Evolutionary conservation across 2,113 vertebrate species (phyloP).

Genomic region (Donacobius atricapilla): DNA sequence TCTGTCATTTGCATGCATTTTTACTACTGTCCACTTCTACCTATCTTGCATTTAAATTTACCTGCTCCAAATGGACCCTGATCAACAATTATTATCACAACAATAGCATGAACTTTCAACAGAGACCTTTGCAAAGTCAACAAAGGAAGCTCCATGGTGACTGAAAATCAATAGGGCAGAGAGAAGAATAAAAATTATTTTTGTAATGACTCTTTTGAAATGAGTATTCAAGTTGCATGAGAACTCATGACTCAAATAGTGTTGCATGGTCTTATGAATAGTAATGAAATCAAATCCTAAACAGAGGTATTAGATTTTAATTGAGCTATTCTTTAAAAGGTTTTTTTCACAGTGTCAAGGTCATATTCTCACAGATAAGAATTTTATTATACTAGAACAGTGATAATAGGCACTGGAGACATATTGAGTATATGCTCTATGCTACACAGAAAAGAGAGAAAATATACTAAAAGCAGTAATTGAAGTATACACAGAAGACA

Average conservation of each 20-base stretch:
- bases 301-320: constrained; percentile 75
- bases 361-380: constrained; percentile 72
- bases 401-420: constrained; percentile 70
- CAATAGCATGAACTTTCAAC: background rate
- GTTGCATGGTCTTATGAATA: constrained; percentile 71
- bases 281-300: constrained; percentile 76
- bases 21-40: background rate
- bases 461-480: constrained; percentile 69
- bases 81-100: constrained; percentile 24
- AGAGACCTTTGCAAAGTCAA: constrained; percentile 8
- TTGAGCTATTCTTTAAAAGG: constrained; percentile 78
- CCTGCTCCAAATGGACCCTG: background rate
- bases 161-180: constrained; percentile 17
- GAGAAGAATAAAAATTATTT: constrained; percentile 50
- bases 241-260: constrained; percentile 40
- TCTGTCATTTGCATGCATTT: background rate
- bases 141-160: constrained; percentile 35
- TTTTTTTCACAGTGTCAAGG: constrained; percentile 69
- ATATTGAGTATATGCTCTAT: constrained; percentile 66
- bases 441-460: constrained; percentile 64
- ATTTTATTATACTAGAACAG: constrained; percentile 69
- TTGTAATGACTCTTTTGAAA: constrained; percentile 58
- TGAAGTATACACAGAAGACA: constrained; percentile 76
- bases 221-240: constrained; percentile 44
- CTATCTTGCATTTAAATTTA: background rate